Conservation (phyloP, 53 echinoderm and acorn worm genomes). For the Henricia sp. region DNA sequence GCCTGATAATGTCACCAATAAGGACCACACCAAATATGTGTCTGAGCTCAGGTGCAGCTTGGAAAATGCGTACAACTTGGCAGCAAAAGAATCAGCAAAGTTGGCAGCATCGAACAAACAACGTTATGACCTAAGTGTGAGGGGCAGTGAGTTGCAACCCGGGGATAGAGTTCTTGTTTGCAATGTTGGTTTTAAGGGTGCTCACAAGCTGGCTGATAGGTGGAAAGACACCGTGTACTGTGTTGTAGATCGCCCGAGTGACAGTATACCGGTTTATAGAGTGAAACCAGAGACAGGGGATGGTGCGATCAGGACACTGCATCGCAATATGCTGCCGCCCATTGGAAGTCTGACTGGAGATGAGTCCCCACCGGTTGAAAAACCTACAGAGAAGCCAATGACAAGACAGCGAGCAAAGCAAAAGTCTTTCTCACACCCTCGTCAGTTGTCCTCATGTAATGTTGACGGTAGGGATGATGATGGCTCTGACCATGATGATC, state of each 20-base stretch:
- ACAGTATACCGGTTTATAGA: neutral
- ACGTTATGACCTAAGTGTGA: slow-evolving; percentile 23
- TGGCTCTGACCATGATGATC: neutral
- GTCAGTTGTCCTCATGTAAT: no score
- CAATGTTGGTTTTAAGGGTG: slow-evolving; percentile 30
- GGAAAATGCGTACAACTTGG: slow-evolving; percentile 18
- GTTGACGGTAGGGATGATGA: no score
- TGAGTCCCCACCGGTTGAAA: neutral
- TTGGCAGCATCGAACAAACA: slow-evolving; percentile 25
- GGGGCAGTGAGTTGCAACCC: neutral
- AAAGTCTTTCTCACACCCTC: no score
- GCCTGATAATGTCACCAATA: neutral
- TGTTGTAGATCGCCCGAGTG: neutral
- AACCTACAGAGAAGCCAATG: neutral
- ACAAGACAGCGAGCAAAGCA: no score
- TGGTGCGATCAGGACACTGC: neutral
- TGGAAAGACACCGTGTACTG: neutral
- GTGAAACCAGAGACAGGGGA: neutral
- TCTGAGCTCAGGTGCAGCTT: slow-evolving; percentile 16
- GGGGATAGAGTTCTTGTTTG: slow-evolving; percentile 32
- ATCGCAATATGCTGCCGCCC: neutral
- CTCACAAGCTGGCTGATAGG: neutral
- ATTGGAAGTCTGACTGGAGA: neutral
- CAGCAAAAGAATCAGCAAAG: slow-evolving; percentile 25
- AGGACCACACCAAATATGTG: slow-evolving; percentile 33